Evolutionary conservation across 1,140 invertebrate species (phyloP), one percentile per base, ranked within the genome.

Genomic region (Amyelois transitella): DNA sequence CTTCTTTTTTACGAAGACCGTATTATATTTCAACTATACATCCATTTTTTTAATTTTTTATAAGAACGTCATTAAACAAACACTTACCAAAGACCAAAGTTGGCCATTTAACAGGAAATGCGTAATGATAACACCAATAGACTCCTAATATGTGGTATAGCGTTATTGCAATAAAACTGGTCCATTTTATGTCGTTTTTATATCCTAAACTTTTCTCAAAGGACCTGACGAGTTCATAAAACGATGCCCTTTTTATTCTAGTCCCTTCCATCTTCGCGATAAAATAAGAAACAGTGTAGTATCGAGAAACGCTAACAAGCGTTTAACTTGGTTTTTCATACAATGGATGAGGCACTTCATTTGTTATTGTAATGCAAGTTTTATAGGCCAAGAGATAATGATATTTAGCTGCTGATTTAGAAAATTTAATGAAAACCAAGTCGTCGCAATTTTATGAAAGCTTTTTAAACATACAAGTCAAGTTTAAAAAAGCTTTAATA

Each of bases 111-210:
- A 72, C 79, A 12, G 84, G 81, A 47, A 87, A 75, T 32, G 81
- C 75, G 51, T 75, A 87, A 51, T 77, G 49, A 51, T 76, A 77
- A 44, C 79, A 76, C 84, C 84, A 87, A 22, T 81, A 82, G 3
- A 77, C 60, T 22, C 69, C 81, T 12, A 73, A 21, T 10, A 85
- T 45, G 43, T 87, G 84, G 52, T 85, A 85, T 4, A 81, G 19
- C 43, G 65, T 67, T 10, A 87, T 81, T 6, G 64, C 53, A 38
- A 84, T 71, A 14, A 69, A 68, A 43, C 60, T 77, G 2, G 55
- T 49, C 84, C 84, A 87, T 70, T 87, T 87, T 58, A 87, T 72
- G 8, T 82, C 77, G 54, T 85, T 87, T 70, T 84, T 64, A 51
- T 81, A 85, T 5, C 77, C 77, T 20, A 85, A 63, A 43, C 47